Percentiles rank a stretch among this genome's conserved stretches.
phyloP scores from a whole-genome alignment of 2,113 vertebrate genomes.

The Pollachius pollachius region DNA sequence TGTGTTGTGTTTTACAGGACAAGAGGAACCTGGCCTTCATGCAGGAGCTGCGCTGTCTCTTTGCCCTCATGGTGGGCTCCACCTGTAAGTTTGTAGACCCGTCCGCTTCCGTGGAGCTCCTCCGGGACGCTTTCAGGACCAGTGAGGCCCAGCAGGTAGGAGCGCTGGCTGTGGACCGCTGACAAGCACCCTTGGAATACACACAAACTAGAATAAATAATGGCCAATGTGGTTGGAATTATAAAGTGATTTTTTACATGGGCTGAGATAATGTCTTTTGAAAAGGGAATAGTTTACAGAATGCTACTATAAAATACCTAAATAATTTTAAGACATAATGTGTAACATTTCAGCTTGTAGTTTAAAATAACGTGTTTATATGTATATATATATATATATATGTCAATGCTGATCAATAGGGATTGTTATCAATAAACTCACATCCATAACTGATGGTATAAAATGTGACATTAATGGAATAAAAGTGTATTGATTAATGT shows the following conservation, averaged over 20 bases:
- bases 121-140: constrained; percentile 88
- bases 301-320: too few species aligned
- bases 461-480: background rate
- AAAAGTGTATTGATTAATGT: background rate
- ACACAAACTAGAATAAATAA: too few species aligned
- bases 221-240: too few species aligned
- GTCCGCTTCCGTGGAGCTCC: constrained; percentile 85
- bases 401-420: too few species aligned
- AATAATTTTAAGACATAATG: too few species aligned
- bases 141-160: constrained; percentile 91
- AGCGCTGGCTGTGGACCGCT: background rate
- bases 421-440: too few species aligned
- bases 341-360: too few species aligned
- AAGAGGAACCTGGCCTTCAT: constrained; percentile 95
- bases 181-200: too few species aligned
- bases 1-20: constrained; percentile 69
- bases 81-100: constrained; percentile 91
- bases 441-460: background rate
- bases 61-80: constrained; percentile 92
- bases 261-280: too few species aligned
- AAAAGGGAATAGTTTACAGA: too few species aligned
- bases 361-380: background rate
- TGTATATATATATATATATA: background rate
- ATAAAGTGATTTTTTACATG: too few species aligned
- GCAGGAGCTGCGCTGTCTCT: constrained; percentile 93